Percentiles rank a stretch among this genome's conserved stretches.
phyloP scores from a whole-genome alignment of 2,797 vertebrate genomes.

The Bovichtus diacanthus region DNA sequence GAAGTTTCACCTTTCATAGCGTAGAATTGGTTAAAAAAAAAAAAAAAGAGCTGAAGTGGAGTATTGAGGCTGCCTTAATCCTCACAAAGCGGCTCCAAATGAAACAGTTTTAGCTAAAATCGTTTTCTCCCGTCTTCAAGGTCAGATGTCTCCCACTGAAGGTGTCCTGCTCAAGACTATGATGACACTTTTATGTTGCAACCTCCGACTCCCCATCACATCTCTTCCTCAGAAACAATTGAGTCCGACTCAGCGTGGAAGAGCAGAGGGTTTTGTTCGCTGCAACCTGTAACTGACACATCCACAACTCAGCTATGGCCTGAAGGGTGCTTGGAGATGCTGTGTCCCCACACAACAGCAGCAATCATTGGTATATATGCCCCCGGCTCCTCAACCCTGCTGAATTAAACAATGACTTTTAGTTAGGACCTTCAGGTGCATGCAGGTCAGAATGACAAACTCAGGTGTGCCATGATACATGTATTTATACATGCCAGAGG shows the following conservation, averaged over 20 bases:
- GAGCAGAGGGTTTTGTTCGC: constrained; percentile 37
- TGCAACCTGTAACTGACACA: constrained; percentile 21
- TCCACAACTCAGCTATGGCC: constrained; percentile 32
- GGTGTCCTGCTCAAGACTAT: constrained; percentile 39
- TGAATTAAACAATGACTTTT: not conserved
- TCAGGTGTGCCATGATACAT: too few species aligned
- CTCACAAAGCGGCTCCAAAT: constrained; percentile 15
- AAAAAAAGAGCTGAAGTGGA: constrained; percentile 13
- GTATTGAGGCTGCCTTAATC: constrained; percentile 28
- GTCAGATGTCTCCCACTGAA: constrained; percentile 58
- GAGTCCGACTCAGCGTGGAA: not conserved
- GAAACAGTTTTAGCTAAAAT: constrained; percentile 50
- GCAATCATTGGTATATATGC: constrained; percentile 8
- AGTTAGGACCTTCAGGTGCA: constrained; percentile 25
- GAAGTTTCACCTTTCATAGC: constrained; percentile 22
- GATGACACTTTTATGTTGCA: constrained; percentile 48
- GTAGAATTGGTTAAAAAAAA: not conserved
- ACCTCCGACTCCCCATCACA: constrained; percentile 28
- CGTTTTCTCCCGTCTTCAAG: constrained; percentile 38
- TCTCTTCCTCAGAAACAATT: constrained; percentile 18
- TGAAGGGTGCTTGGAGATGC: constrained; percentile 37
- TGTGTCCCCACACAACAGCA: constrained; percentile 20
- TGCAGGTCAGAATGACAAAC: too few species aligned
- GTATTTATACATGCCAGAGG: too few species aligned
- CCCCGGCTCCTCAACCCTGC: constrained; percentile 11